Conservation (phyloP, 2,888 invertebrate species). For the Girardia tigrina region DNA sequence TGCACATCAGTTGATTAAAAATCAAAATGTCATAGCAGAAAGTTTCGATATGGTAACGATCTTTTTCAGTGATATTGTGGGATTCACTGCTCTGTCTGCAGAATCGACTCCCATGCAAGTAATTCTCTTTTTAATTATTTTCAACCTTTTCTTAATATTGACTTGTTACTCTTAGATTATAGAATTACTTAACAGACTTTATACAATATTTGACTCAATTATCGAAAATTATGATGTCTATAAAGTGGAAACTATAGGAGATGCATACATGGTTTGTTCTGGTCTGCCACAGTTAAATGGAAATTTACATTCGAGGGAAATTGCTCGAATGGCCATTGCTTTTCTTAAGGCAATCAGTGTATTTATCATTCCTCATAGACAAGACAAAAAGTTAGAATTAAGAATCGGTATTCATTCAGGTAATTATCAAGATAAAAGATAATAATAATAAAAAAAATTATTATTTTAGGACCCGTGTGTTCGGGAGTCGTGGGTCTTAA, state of each 20-base stretch:
- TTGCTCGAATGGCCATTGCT: conserved; percentile 46
- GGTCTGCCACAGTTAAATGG: conserved; percentile 47
- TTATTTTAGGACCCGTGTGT: too few relatives aligned
- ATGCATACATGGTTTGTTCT: conserved; percentile 47
- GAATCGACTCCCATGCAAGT: conserved; percentile 45
- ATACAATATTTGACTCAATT: conserved; percentile 37
- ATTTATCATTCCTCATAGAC: conserved; percentile 76
- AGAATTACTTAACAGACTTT: conserved; percentile 37
- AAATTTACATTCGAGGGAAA: conserved; percentile 45
- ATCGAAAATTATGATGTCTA: conserved; percentile 37
- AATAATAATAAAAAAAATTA: too few relatives aligned
- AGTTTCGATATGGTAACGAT: conserved; percentile 75
- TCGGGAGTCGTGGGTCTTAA: too few relatives aligned
- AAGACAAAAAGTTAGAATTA: conserved; percentile 71
- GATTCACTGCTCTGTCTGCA: conserved; percentile 64
- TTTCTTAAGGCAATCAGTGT: conserved; percentile 47
- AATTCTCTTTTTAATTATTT: too few relatives aligned
- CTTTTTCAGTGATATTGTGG: conserved; percentile 91
- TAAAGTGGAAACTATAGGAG: conserved; percentile 39
- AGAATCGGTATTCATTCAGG: conserved; percentile 81
- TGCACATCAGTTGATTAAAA: conserved; percentile 65
- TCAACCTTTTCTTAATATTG: too few relatives aligned
- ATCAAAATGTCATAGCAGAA: conserved; percentile 77
- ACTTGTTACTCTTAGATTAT: conserved; percentile 46
- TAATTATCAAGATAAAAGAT: too few relatives aligned